A percentile compares a stretch with the other conserved stretches of the same genome.
phyloP scores from a whole-genome alignment of 1,140 invertebrate species.

The Bombus fervidus region DNA sequence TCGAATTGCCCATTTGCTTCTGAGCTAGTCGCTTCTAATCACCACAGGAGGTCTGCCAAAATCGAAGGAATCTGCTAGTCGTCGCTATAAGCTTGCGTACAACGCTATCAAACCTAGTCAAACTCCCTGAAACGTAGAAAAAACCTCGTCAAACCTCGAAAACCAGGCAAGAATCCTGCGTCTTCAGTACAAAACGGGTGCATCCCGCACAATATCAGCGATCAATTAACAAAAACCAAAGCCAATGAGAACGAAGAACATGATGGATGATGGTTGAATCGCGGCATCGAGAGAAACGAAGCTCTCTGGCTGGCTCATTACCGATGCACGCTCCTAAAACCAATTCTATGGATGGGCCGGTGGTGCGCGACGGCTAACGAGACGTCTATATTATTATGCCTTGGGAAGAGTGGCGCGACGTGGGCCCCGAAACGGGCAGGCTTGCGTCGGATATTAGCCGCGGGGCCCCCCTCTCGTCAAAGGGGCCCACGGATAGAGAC shows the following conservation, averaged over 20 bases:
- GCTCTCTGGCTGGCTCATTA: slow-evolving; percentile 74
- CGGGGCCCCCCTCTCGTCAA: slow-evolving; percentile 51
- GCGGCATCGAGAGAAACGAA: slow-evolving; percentile 66
- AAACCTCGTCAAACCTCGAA: too few relatives aligned
- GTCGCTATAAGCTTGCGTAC: too few relatives aligned
- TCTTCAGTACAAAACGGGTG: too few relatives aligned
- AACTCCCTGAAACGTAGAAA: too few relatives aligned
- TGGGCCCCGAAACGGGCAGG: slow-evolving; percentile 69
- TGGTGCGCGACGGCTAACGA: slow-evolving; percentile 66
- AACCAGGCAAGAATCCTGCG: too few relatives aligned
- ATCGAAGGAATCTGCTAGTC: too few relatives aligned
- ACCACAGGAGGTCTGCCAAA: accelerated
- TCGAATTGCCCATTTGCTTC: background rate
- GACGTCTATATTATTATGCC: slow-evolving; percentile 82
- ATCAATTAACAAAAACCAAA: slow-evolving; percentile 14
- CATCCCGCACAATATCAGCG: background rate
- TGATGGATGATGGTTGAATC: too few relatives aligned
- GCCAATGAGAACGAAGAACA: too few relatives aligned
- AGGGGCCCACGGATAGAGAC: slow-evolving; percentile 70
- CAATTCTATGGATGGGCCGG: slow-evolving; percentile 69
- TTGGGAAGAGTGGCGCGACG: slow-evolving; percentile 54
- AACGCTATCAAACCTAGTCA: too few relatives aligned
- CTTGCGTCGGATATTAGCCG: slow-evolving; percentile 73
- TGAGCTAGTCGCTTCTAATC: background rate
- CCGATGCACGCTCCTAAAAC: slow-evolving; percentile 80